Evolutionary conservation across 2,797 vertebrate species (phyloP).

Genomic region (Adelosebastes latens): DNA sequence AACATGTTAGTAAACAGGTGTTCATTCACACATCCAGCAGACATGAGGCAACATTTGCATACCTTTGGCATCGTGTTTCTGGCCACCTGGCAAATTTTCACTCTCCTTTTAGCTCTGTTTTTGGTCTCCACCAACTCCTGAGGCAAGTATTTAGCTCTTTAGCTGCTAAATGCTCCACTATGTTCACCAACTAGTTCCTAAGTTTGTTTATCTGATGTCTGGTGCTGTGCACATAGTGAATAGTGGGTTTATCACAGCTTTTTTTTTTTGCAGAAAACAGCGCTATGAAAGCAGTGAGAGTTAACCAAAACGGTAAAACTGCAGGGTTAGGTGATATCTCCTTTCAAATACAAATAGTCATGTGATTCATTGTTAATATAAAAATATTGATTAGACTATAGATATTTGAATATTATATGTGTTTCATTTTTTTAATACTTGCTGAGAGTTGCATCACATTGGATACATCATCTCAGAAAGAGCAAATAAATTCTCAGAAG

Average conservation of each 20-base stretch:
- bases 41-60: not conserved
- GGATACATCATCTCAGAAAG: not conserved
- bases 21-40: not conserved
- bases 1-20: too few species aligned
- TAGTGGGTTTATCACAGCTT: not conserved
- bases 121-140: too few species aligned
- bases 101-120: too few species aligned
- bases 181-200: not conserved
- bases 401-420: not conserved
- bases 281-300: not conserved
- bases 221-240: not conserved
- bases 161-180: not conserved
- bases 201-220: not conserved
- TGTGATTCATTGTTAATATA: not conserved
- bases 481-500: not conserved
- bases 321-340: not conserved
- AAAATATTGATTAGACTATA: not conserved
- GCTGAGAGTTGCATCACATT: not conserved
- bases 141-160: not conserved
- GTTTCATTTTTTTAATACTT: not conserved
- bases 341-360: not conserved
- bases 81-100: not conserved
- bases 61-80: not conserved
- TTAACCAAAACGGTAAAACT: not conserved
- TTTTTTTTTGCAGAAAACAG: accelerated